Percentiles rank a stretch among this genome's conserved stretches.
Evolutionary conservation across 2,797 vertebrate species (phyloP).

Genomic region (Sciaenops ocellatus): DNA sequence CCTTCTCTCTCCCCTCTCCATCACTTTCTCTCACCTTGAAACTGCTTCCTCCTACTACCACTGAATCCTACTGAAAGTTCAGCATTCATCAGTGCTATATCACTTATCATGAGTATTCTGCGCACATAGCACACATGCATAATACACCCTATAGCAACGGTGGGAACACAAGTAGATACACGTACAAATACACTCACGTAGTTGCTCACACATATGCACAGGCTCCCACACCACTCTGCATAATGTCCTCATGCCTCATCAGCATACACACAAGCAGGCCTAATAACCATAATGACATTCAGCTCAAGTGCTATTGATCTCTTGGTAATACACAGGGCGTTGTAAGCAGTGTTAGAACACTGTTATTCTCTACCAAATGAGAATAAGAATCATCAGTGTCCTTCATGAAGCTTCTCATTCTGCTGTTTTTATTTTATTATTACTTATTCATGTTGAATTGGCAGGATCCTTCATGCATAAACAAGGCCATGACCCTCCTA

Average conservation of each 20-base stretch:
- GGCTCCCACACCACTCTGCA: slow-evolving; percentile 47
- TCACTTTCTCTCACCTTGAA: slow-evolving; percentile 61
- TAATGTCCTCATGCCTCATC: slow-evolving; percentile 75
- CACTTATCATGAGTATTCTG: slow-evolving; percentile 39
- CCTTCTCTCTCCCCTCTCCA: slow-evolving; percentile 27
- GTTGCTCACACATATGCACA: slow-evolving; percentile 36
- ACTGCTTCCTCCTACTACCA: background rate
- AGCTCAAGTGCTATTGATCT: slow-evolving; percentile 80
- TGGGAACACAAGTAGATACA: slow-evolving; percentile 49
- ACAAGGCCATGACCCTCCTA: background rate
- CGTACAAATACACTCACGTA: slow-evolving; percentile 54
- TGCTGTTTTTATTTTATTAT: slow-evolving; percentile 48
- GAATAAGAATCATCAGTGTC: slow-evolving; percentile 56
- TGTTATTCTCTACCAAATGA: slow-evolving; percentile 49
- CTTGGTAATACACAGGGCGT: slow-evolving; percentile 66
- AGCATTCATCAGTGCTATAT: slow-evolving; percentile 34
- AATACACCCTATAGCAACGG: slow-evolving; percentile 37
- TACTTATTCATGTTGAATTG: slow-evolving; percentile 38
- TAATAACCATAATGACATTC: slow-evolving; percentile 81
- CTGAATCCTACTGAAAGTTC: slow-evolving; percentile 25
- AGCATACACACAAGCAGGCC: slow-evolving; percentile 67
- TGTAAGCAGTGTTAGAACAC: slow-evolving; percentile 52
- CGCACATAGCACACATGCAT: slow-evolving; percentile 44
- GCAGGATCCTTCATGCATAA: slow-evolving; percentile 23
- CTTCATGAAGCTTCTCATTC: slow-evolving; percentile 41